Conservation (phyloP, 2,888 invertebrate species). For the Petrolisthes cinctipes region DNA sequence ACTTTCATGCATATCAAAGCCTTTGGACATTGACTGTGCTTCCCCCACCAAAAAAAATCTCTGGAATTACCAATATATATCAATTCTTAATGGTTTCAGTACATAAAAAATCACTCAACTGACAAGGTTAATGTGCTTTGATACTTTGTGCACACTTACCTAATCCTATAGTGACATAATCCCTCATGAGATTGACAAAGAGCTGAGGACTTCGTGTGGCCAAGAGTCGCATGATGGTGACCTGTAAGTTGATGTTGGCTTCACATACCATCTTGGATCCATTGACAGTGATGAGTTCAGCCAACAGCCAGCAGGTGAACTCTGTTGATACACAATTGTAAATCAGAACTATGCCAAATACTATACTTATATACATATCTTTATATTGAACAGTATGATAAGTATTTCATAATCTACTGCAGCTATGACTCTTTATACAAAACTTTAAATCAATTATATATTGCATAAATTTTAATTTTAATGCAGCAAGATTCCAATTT, state of each 20-base stretch:
- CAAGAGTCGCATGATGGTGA: constrained; percentile 54
- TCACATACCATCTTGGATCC: constrained; percentile 43
- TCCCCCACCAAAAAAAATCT: too few relatives aligned
- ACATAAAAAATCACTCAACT: too few relatives aligned
- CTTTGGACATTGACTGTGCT: not conserved
- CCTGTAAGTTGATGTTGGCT: constrained; percentile 51
- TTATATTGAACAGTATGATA: not conserved
- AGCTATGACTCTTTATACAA: too few relatives aligned
- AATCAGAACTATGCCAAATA: not conserved
- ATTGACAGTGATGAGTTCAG: constrained; percentile 51
- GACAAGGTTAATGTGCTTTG: too few relatives aligned
- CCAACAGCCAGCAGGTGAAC: constrained; percentile 57
- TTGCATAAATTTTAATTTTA: too few relatives aligned
- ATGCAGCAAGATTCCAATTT: too few relatives aligned
- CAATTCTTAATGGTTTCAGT: too few relatives aligned
- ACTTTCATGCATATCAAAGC: not conserved
- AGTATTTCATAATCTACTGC: not conserved
- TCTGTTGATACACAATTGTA: constrained; percentile 32
- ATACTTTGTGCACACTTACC: constrained; percentile 21
- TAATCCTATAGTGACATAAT: constrained; percentile 51
- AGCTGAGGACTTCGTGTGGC: constrained; percentile 45
- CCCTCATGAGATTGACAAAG: constrained; percentile 41
- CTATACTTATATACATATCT: not conserved
- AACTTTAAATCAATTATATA: too few relatives aligned
- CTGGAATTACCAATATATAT: not conserved